Evolutionary conservation across 2,797 vertebrate species (phyloP), one percentile per base, ranked within the genome.

Genomic region (Limosa lapponica): DNA sequence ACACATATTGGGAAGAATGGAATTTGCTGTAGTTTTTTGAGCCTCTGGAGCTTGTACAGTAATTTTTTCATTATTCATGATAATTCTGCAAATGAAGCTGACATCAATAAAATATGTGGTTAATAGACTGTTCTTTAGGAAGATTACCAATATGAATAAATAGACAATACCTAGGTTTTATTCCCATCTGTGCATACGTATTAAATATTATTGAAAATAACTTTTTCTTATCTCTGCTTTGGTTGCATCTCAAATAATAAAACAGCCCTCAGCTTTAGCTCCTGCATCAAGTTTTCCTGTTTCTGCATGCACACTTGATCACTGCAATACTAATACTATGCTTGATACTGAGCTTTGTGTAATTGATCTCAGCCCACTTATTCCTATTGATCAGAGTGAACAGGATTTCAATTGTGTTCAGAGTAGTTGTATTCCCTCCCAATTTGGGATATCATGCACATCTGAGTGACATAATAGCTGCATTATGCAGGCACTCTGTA

Each of bases 31-130:
- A 46, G 5, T 30, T 72, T 80, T 86, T 82, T 67, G 28, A 75
- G 44, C 44, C 51, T 92, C 51, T 84, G 39, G 55, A 90, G 46
- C 77, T 82, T 44, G 54, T 70, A 55, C 6, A 73, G 74, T 90
- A 84, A 74, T 69, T 89, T 82, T 75, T 81, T 90, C 65, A 57
- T 94, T 93, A 74, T 92, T 92, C 46, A 34, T 83, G 54, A 61
- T 65, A 85, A 43, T 82, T 92, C 72, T 89, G 52, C 79, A 87
- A 81, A 95, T 65, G 95, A 85, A 97, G 71, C 57, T 92, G 95
- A 85, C 4, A 19, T 72, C 72, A 95, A 48, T 87, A 65, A 95
- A 94, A 65, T 89, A 52, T 17, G 39, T 91, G 89, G 77, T 93
- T 93, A 94, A 92, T 91, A 92, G 74, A 61, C 32, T 87, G 27